Evolutionary conservation across 2,797 vertebrate genomes (phyloP), one percentile per base, ranked within the genome.

Genomic region (Eupleurogrammus muticus): DNA sequence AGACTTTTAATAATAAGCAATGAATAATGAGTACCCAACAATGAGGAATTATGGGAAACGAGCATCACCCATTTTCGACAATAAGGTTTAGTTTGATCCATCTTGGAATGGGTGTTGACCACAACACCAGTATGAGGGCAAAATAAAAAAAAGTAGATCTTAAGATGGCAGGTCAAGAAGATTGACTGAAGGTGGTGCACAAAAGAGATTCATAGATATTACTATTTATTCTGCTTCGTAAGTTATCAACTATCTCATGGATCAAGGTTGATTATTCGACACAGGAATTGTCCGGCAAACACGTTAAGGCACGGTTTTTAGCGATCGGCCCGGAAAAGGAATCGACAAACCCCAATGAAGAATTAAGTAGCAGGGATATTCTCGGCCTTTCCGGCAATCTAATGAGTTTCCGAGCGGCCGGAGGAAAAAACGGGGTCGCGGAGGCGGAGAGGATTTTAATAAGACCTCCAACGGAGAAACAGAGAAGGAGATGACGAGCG

Each of bases 401-500:
- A 88, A 85, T 83, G 83, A 87, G 77, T 73, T 72, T 77, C 24
- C 65, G 79, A 73, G 28, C 2, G 68, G 77, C 78, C 61, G 5
- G 53, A 70, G 74, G 77, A 72, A 63, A 73, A 73, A 69, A 69
- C 16, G 64, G 77, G 73, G 72, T 73, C 14, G 28, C 36, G 5
- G 62, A 54, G 75, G 73, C 12, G 32, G 61, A 70, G 81, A 77
- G 81, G 79, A 81, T 89, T 83, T 86, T 86, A 87, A 91, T 87
- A 80, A 84, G 85, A 87, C 82, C 85, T 71, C 85, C 86, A 74
- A 44, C 50, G 5, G 80, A 75, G 82, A 55, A 58, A 35, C n/a
- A 2, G n/a, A 40, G 44, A 66, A 3, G 6, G 70, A 65, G 75
- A 79, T 58, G 79, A 77, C 74, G 66, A 82, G 64, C 53, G 14